These are phyloP conservation scores for Tupaia chinensis DNA, from an alignment of 2,113 vertebrate species.

Conservation along the genomic window DNA sequence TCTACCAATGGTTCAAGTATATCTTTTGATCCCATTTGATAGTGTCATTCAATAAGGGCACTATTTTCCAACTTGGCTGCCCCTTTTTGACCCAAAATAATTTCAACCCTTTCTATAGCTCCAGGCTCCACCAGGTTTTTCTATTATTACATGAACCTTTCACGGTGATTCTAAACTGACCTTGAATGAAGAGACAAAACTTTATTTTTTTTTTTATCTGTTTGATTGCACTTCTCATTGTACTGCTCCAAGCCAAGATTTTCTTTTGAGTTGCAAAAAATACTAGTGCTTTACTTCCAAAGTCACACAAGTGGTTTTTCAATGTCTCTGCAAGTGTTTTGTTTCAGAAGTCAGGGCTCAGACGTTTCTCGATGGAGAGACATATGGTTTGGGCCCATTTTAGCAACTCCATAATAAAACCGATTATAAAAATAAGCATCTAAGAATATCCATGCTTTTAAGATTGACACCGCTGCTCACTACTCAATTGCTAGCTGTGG, in stretches of 20 bases:
- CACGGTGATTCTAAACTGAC: conserved; percentile 42
- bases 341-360: conserved; percentile 53
- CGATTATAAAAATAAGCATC: conserved; percentile 76
- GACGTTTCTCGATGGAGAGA: conserved; percentile 70
- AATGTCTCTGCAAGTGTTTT: conserved; percentile 31
- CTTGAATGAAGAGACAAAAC: conserved; percentile 61
- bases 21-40: conserved; percentile 25
- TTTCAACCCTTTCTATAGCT: conserved; percentile 53
- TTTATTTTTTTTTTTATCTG: conserved; percentile 46
- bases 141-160: conserved; percentile 20
- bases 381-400: conserved; percentile 73
- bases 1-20: neutral
- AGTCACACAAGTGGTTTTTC: conserved; percentile 46
- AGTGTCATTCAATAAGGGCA: conserved; percentile 39
- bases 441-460: conserved; percentile 78
- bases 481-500: neutral
- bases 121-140: conserved; percentile 42
- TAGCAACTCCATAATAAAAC: conserved; percentile 77
- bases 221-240: conserved; percentile 21
- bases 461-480: conserved; percentile 61
- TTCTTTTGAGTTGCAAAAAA: conserved; percentile 28
- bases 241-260: conserved; percentile 33
- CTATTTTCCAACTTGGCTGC: conserved; percentile 47
- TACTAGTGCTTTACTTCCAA: neutral
- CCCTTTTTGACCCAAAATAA: conserved; percentile 62